A percentile compares a stretch with the other conserved stretches of the same genome.
Conservation (phyloP, 1,140 invertebrate species). For the Zaprionus nigranus region DNA sequence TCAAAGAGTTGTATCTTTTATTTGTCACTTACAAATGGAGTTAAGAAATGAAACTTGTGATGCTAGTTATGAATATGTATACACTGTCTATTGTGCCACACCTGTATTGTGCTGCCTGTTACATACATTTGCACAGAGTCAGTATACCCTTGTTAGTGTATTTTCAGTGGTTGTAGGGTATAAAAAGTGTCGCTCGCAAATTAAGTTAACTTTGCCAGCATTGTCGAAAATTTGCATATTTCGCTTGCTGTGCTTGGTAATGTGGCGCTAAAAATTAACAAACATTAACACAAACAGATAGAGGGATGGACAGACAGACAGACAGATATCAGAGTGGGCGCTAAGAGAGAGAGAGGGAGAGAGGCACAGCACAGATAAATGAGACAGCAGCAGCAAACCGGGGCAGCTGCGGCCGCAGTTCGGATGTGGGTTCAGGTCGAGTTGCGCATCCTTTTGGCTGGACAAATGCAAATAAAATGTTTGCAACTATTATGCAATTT, state of each 20-base stretch:
- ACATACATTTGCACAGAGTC: neutral
- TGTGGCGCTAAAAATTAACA: constrained; percentile 57
- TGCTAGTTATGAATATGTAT: no score
- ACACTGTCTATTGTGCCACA: no score
- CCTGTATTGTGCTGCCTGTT: no score
- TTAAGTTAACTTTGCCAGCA: constrained; percentile 35
- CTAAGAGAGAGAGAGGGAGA: neutral
- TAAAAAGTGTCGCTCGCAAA: constrained; percentile 22
- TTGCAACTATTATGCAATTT: constrained; percentile 65
- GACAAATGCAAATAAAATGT: constrained; percentile 63
- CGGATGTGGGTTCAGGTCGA: constrained; percentile 5
- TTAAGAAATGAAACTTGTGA: no score
- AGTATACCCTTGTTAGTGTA: no score
- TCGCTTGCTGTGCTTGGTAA: constrained; percentile 44
- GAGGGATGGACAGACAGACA: constrained; percentile 8
- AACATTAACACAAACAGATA: constrained; percentile 50
- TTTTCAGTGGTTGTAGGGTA: no score
- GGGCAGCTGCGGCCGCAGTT: neutral
- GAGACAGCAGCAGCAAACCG: constrained; percentile 26
- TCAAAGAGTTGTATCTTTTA: no score
- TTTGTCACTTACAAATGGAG: no score
- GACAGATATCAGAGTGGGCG: neutral
- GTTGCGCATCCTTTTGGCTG: constrained; percentile 4
- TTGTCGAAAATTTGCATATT: constrained; percentile 47
- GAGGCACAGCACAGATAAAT: constrained; percentile 38